Percentiles rank a stretch among this genome's conserved stretches.
Conservation (phyloP, 2,113 vertebrate species). For the Synchiropus splendidus region DNA sequence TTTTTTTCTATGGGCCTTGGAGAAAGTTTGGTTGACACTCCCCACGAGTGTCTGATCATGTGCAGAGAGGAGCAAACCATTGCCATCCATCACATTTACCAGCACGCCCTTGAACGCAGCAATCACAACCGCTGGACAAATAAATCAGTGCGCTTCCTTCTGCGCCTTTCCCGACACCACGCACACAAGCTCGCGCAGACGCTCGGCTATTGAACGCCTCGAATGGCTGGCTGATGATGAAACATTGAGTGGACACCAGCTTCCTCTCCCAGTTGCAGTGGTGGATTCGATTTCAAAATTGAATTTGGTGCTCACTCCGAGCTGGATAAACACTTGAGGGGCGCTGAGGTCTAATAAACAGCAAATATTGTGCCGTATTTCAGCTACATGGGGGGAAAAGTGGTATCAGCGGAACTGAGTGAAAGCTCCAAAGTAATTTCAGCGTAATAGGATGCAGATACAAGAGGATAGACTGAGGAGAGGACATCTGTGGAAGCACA, state of each 20-base stretch:
- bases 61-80: slow-evolving; percentile 11
- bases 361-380: too few relatives aligned
- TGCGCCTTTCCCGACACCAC: slow-evolving; percentile 19
- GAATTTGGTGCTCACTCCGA: slow-evolving; percentile 10
- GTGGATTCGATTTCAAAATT: slow-evolving; percentile 8
- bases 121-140: slow-evolving; percentile 50
- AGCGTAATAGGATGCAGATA: too few relatives aligned
- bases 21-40: slow-evolving; percentile 35
- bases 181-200: slow-evolving; percentile 7
- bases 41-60: slow-evolving; percentile 19
- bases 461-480: too few relatives aligned
- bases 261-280: neutral
- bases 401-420: too few relatives aligned
- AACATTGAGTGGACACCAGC: slow-evolving; percentile 10
- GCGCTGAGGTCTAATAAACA: too few relatives aligned
- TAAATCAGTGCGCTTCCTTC: slow-evolving; percentile 42
- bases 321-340: too few relatives aligned
- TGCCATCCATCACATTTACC: slow-evolving; percentile 58
- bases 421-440: too few relatives aligned
- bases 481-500: too few relatives aligned
- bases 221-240: slow-evolving; percentile 35
- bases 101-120: slow-evolving; percentile 55
- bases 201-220: slow-evolving; percentile 4
- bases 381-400: too few relatives aligned
- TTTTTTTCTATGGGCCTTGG: slow-evolving; percentile 14